Evolutionary conservation across 2,113 vertebrate genomes (phyloP).

Genomic region (Xiphophorus hellerii): DNA sequence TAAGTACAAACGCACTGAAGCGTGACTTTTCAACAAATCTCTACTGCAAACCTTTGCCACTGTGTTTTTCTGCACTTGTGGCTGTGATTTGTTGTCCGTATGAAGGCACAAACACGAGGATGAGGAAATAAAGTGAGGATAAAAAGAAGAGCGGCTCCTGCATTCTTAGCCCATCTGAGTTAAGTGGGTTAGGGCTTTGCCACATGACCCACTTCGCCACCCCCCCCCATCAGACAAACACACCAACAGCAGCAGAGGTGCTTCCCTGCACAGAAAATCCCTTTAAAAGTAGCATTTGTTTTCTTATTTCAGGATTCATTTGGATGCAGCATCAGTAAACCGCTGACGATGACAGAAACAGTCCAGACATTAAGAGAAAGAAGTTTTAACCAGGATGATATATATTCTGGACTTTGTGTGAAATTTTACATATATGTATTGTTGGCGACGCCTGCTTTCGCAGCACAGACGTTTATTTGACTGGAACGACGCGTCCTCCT

Average conservation of each 20-base stretch:
- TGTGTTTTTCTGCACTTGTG: background rate
- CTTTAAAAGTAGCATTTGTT: slow-evolving; percentile 44
- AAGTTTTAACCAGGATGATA: background rate
- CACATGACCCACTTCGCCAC: slow-evolving; percentile 63
- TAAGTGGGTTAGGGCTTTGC: slow-evolving; percentile 71
- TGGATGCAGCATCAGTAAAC: slow-evolving; percentile 6
- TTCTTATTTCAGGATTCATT: slow-evolving; percentile 30
- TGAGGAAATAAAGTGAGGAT: slow-evolving; percentile 30
- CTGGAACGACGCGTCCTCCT: background rate
- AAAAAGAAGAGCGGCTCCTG: slow-evolving; percentile 62
- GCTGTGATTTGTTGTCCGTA: background rate
- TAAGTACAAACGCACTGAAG: background rate
- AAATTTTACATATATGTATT: background rate
- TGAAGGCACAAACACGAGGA: background rate
- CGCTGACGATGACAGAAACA: background rate
- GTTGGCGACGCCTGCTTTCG: background rate
- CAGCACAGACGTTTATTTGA: background rate
- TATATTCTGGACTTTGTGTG: background rate
- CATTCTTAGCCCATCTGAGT: slow-evolving; percentile 55
- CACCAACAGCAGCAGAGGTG: slow-evolving; percentile 31
- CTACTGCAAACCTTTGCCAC: background rate
- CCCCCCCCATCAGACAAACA: slow-evolving; percentile 33
- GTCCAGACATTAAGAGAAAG: too few species aligned
- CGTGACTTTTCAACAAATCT: background rate
- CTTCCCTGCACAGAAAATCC: slow-evolving; percentile 47